Conservation (phyloP, 2,797 vertebrate genomes). For the Schizopygopsis pylzovi region DNA sequence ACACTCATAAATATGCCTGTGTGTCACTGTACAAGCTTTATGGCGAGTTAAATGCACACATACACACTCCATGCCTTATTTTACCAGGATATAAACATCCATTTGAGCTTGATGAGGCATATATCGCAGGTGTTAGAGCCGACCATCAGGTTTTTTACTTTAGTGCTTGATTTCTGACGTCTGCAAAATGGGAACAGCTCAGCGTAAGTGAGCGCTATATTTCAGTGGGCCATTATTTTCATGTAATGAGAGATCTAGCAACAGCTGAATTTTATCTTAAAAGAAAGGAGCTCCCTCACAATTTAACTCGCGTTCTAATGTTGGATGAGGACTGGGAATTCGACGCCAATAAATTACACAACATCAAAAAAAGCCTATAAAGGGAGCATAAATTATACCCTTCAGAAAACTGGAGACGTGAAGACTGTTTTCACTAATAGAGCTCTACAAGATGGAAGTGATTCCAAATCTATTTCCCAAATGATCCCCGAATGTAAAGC, state of each 20-base stretch:
- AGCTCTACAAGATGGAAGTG: slow-evolving; percentile 75
- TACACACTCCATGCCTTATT: slow-evolving; percentile 13
- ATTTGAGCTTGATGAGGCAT: slow-evolving; percentile 39
- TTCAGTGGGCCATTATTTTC: slow-evolving; percentile 74
- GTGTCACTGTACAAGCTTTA: background rate
- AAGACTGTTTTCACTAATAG: slow-evolving; percentile 79
- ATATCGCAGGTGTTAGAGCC: slow-evolving; percentile 62
- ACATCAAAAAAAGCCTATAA: slow-evolving; percentile 76
- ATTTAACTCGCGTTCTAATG: slow-evolving; percentile 65
- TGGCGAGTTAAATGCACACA: background rate
- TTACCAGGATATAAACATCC: slow-evolving; percentile 34
- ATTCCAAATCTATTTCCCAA: slow-evolving; percentile 74
- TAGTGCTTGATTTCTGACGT: slow-evolving; percentile 65
- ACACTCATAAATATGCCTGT: background rate
- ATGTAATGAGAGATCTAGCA: slow-evolving; percentile 74
- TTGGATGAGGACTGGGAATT: slow-evolving; percentile 61
- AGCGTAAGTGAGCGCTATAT: slow-evolving; percentile 62
- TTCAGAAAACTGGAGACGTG: slow-evolving; percentile 76
- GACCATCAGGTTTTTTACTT: slow-evolving; percentile 55
- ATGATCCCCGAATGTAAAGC: slow-evolving; percentile 74
- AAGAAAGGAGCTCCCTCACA: slow-evolving; percentile 70
- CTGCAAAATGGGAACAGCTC: slow-evolving; percentile 57
- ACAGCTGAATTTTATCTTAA: slow-evolving; percentile 75
- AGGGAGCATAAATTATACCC: slow-evolving; percentile 79
- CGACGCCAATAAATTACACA: slow-evolving; percentile 77